phyloP scores from a whole-genome alignment of 1,140 invertebrate species.

The Drosophila nigrodunni region DNA sequence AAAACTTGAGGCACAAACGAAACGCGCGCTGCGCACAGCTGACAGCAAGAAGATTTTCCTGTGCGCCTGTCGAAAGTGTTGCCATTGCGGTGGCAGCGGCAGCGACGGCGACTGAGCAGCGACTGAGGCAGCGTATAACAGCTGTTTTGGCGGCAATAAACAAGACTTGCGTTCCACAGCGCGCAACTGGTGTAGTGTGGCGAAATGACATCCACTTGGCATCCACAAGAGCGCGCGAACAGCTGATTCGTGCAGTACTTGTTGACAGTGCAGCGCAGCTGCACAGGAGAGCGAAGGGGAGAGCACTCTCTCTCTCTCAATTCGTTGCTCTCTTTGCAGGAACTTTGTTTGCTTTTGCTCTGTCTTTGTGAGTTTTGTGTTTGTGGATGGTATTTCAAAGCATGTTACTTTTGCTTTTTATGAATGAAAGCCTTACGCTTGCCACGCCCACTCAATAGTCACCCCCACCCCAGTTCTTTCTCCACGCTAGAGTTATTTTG shows the following conservation, averaged over 20 bases:
- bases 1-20: conserved; percentile 23
- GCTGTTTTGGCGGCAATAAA: conserved; percentile 53
- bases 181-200: conserved; percentile 71
- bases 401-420: conserved; percentile 45
- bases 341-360: conserved; percentile 35
- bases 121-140: conserved; percentile 31
- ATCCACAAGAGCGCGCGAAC: conserved; percentile 55
- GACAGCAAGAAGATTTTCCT: conserved; percentile 41
- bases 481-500: too few relatives aligned
- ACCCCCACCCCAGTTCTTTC: not conserved
- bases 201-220: conserved; percentile 45
- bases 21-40: not conserved
- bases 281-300: too few relatives aligned
- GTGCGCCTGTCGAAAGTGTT: conserved; percentile 73
- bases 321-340: conserved; percentile 39
- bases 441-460: too few relatives aligned
- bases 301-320: not conserved
- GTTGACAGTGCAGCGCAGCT: conserved; percentile 61
- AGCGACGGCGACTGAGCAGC: conserved; percentile 35
- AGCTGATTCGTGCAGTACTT: conserved; percentile 57
- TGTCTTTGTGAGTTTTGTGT: conserved; percentile 42
- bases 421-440: conserved; percentile 59
- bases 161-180: conserved; percentile 34
- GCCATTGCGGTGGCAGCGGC: conserved; percentile 51
- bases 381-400: conserved; percentile 49